A percentile compares a stretch with the other conserved stretches of the same genome.
Evolutionary conservation across 2,113 vertebrate genomes (phyloP).

Genomic region (Etheostoma cragini): DNA sequence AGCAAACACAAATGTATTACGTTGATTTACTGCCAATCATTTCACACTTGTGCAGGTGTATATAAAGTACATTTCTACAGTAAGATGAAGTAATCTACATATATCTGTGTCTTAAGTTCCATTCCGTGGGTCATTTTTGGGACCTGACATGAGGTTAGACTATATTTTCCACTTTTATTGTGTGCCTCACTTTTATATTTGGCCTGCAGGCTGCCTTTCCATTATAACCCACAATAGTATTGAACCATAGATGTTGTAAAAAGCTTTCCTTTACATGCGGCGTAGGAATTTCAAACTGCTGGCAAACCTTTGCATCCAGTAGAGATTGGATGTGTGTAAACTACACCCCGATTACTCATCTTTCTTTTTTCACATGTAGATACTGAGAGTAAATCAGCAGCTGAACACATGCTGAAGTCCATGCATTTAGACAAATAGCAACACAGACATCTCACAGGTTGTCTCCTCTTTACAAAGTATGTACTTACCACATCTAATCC

Average conservation of each 20-base stretch:
- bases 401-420: constrained; percentile 4
- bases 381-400: constrained; percentile 2
- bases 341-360: background rate
- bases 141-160: constrained; percentile 59
- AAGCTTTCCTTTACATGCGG: constrained; percentile 35
- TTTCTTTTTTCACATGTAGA: background rate
- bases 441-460: background rate
- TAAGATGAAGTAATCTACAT: constrained; percentile 77
- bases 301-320: constrained; percentile 35
- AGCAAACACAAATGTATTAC: constrained; percentile 80
- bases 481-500: constrained; percentile 25
- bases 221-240: constrained; percentile 52
- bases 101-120: constrained; percentile 64
- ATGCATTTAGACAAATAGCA: constrained; percentile 21
- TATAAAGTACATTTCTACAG: constrained; percentile 70
- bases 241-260: constrained; percentile 56
- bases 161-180: constrained; percentile 78
- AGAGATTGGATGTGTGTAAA: background rate
- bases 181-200: constrained; percentile 59
- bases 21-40: constrained; percentile 81
- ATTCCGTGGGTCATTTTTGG: constrained; percentile 67
- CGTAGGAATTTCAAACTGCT: constrained; percentile 39
- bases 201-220: constrained; percentile 68
- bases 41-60: constrained; percentile 82
- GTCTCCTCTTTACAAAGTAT: background rate